Evolutionary conservation across 2,113 vertebrate genomes (phyloP), one percentile per base, ranked within the genome.

Genomic region (Ochotona curzoniae): DNA sequence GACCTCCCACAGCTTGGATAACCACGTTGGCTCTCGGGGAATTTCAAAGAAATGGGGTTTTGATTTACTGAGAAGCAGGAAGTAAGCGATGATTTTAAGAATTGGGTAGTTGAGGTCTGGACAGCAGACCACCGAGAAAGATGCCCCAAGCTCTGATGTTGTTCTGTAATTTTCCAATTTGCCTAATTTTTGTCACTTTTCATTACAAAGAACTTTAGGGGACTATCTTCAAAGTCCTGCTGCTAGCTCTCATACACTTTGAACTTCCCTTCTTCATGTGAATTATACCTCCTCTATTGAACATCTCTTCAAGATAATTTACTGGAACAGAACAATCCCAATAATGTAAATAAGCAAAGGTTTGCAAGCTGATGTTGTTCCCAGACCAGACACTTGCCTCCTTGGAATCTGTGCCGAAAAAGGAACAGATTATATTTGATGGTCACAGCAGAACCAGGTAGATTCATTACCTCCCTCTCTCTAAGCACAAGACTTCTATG

Each of bases 221-320:
- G 54, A 21, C 12, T 35, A 64, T 17, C 35, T 74, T 78, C 63
- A 91, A 54, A 70, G 63, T 73, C 20, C 51, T 82, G 9, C 44
- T 25, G 20, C 32, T 73, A 25, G 25, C 30, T 78, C 44, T 49
- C 11, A 7, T 30, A 76, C 49, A 23, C 13, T 28, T 49, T 32
- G 47, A 73, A 57, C 11, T 89, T 74, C 23, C 26, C 38, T 84
- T 90, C 44, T 89, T 63, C 13, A 82, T 7, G 38, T 74, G 47
- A 89, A 89, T 74, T 10, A n/a, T n/a, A 32, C 12, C 28, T 61
- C 49, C 5, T 74, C 83, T 57, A 28, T 23, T 32, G 7, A 91
- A 35, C 28, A 7, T 76, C 23, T 83, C 32, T n/a, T 93, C 51
- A 93, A 90, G 87, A 61, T 76, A 60, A 88, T 30, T n/a, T 81